Conservation (phyloP, 2,888 invertebrate genomes). For the Nomada lathburiana region DNA sequence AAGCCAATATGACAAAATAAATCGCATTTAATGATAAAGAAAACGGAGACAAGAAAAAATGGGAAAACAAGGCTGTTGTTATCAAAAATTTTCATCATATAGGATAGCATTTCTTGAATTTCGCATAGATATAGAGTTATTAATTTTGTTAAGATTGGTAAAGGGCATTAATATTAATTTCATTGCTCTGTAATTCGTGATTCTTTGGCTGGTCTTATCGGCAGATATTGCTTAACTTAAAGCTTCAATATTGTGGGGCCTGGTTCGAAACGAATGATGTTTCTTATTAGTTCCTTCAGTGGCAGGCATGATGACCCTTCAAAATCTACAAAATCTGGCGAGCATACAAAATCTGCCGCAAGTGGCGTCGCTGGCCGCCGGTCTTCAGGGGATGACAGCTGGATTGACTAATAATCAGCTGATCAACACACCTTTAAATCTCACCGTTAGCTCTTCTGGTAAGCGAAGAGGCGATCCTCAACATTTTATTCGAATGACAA, state of each 20-base stretch:
- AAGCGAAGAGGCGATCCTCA: conserved; percentile 31
- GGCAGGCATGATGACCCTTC: conserved; percentile 90
- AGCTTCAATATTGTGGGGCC: background rate
- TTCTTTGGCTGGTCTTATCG: no score
- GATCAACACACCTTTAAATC: conserved; percentile 93
- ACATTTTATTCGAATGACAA: no score
- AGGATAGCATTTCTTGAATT: no score
- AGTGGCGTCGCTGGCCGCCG: conserved; percentile 87
- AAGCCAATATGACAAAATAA: conserved; percentile 79
- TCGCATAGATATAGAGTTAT: no score
- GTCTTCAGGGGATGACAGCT: conserved; percentile 87
- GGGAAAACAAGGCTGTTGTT: no score
- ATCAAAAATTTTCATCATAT: no score
- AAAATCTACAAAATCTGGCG: conserved; percentile 92
- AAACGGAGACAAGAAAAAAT: no score
- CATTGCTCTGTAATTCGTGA: no score
- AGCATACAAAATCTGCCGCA: conserved; percentile 89
- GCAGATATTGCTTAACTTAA: background rate
- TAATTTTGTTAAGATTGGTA: no score
- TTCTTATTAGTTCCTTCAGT: conserved; percentile 84
- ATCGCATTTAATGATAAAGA: no score
- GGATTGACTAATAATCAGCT: conserved; percentile 86
- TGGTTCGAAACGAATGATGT: background rate
- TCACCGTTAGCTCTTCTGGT: conserved; percentile 90
- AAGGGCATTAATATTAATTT: no score